Base-by-base conservation (phyloP, 2,797 vertebrate species). In the Danio choprae region DNA sequence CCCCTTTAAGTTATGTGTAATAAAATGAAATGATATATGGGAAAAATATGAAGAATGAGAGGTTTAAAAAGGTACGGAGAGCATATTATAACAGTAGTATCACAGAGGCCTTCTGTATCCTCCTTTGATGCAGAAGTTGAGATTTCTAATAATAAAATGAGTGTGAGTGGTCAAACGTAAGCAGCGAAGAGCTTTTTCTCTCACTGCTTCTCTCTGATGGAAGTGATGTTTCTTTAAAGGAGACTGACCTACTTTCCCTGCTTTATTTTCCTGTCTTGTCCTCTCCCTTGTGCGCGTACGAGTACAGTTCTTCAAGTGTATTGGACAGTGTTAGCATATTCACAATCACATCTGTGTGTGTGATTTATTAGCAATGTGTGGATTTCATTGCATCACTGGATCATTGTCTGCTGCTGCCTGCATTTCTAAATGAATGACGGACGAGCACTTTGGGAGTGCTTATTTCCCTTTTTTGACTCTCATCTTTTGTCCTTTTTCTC, bases 241-340 rank as follows among this genome's bases (percentile, higher is more conserved):
- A 85, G 76, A 73, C 60, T 89, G 87, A 88, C 88, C 87, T 88
- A 87, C 86, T 88, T 88, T 86, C 75, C 67, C 80, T 85, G 80
- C 81, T 85, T 85, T 83, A 79, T 84, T 82, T 84, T 84, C 85
- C 48, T 56, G 60, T 76, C 72, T 74, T 81, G 70, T 84, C 78
- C 63, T 68, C 41, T 74, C 46, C 51, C 62, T 59, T 62, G 63
- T 81, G 67, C n/a, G 12, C 36, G 10, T 76, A 53, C 8, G 40
- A 70, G 68, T 70, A 68, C 53, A 72, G 59, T 58, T 83, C 20
- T 79, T 58, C 64, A 36, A 60, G 41, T 81, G 51, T 59, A 63
- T 68, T 71, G 79, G 80, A 64, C 55, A 56, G 20, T 82, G 81
- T 87, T 86, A 81, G 70, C 84, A 77, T 84, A 80, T 58, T 22